Evolutionary conservation across 2,888 invertebrate genomes (phyloP), one percentile per base, ranked within the genome.

Genomic region (Lagria hirta): DNA sequence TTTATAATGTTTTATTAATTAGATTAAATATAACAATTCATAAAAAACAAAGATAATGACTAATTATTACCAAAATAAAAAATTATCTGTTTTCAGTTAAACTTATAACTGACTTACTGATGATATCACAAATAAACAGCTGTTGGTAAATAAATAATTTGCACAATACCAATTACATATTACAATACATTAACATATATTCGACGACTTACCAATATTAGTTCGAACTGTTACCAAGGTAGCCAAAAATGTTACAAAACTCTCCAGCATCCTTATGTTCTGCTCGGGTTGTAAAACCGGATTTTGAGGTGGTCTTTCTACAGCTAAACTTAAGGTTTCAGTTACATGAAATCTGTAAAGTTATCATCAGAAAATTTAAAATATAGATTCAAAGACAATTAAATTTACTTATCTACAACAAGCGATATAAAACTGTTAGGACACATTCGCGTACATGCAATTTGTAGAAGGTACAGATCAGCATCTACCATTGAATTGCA

Each of bases 401-500:
- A n/a, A n/a, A 73, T 77, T 76, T 68, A 91, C 85, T 91, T 86
- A 62, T 96, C 90, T 45, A 97, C 83, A 18, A 94, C 84, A 61
- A 88, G 89, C 55, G 86, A 83, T 22, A 97, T 73, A 65, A 89
- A 95, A 60, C 85, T 82, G 61, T 92, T 89, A 0, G 26, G n/a
- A 18, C 16, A 15, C 33, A 33, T 32, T 8, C 44, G 17, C 11
- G 90, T 89, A 18, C 91, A 90, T 73, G 94, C 93, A 34, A 96
- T 82, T 79, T 98, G 97, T 56, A 97, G 76, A 64, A 97, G 83
- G 74, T 91, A 97, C 53, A 98, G 77, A 75, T 98, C 98, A 66
- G 96, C 91, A 72, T 98, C 97, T 6, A 95, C 92, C 92, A 97
- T 95, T 6, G 95, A 95, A 74, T 96, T 96, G 75, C 96, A 97